These are phyloP conservation scores for Elephas maximus DNA, from an alignment of 2,113 vertebrate species.

Conservation along the genomic window DNA sequence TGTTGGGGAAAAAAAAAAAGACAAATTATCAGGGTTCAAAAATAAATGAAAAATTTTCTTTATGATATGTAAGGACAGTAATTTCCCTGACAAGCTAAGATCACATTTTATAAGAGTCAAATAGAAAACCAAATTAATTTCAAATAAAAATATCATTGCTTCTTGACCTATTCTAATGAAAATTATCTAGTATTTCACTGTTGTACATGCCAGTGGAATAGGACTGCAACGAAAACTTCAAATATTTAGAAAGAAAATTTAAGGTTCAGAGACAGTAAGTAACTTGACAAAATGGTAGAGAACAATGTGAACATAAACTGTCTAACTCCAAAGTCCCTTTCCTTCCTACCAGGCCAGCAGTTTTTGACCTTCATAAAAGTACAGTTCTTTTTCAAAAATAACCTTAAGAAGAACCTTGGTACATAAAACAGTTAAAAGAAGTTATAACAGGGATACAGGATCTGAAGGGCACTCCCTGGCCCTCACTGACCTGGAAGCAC, in stretches of 20 bases:
- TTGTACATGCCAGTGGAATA: neutral
- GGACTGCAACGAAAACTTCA: conserved; percentile 37
- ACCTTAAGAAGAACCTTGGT: neutral
- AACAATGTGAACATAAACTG: neutral
- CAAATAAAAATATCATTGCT: conserved; percentile 46
- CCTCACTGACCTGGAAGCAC: neutral
- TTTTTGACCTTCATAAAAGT: conserved; percentile 3
- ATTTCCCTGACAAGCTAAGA: neutral
- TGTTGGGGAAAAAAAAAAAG: conserved; percentile 68
- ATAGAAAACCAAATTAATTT: conserved; percentile 52
- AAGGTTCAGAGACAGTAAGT: neutral
- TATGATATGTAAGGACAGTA: neutral
- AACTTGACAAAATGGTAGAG: neutral
- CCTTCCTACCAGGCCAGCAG: neutral
- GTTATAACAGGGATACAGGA: neutral
- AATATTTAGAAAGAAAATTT: conserved; percentile 54
- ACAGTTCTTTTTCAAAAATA: neutral
- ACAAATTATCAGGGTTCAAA: conserved; percentile 53
- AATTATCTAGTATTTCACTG: conserved; percentile 36
- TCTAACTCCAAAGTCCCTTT: neutral
- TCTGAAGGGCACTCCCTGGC: neutral
- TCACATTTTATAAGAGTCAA: conserved; percentile 23
- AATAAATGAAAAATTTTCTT: conserved; percentile 48
- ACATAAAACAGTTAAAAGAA: neutral
- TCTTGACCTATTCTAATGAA: conserved; percentile 41